Percentiles rank a stretch among this genome's conserved stretches.
phyloP scores from a whole-genome alignment of 1,140 invertebrate genomes.

The Coenobita brevimanus region DNA sequence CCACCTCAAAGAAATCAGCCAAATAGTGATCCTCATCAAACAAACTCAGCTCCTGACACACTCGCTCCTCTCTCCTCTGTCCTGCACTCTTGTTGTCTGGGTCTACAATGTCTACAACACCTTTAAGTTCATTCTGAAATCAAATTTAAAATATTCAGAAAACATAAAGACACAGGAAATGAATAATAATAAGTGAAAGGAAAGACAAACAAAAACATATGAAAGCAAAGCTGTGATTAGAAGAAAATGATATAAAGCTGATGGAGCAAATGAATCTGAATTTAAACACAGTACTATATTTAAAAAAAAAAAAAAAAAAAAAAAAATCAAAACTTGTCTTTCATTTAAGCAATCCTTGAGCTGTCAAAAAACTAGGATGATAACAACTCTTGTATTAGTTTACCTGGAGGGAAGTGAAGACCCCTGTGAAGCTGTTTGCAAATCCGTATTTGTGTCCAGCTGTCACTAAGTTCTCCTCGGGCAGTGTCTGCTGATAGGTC shows the following conservation, averaged over 20 bases:
- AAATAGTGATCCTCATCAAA: constrained; percentile 60
- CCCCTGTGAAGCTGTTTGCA: constrained; percentile 36
- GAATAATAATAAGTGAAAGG: too few species aligned
- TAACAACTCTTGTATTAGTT: too few species aligned
- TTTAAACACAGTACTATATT: too few species aligned
- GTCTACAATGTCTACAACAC: constrained; percentile 40
- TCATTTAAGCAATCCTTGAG: too few species aligned
- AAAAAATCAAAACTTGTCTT: too few species aligned
- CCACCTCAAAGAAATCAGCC: constrained; percentile 52
- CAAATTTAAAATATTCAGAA: neutral
- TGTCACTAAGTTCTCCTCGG: constrained; percentile 41
- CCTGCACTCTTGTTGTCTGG: constrained; percentile 43
- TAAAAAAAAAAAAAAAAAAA: too few species aligned
- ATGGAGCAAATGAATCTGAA: too few species aligned
- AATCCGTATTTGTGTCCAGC: constrained; percentile 55
- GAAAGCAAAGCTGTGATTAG: too few species aligned
- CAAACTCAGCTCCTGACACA: constrained; percentile 3
- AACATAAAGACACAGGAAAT: neutral
- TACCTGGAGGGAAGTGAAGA: constrained; percentile 53
- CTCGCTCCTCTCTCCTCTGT: constrained; percentile 36
- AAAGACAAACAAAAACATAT: too few species aligned
- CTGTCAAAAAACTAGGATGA: too few species aligned
- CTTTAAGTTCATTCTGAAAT: constrained; percentile 41
- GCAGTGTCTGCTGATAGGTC: constrained; percentile 37
- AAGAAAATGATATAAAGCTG: too few species aligned